Evolutionary conservation across 2,888 invertebrate genomes (phyloP).

Genomic region (Pristionchus exspectatus): DNA sequence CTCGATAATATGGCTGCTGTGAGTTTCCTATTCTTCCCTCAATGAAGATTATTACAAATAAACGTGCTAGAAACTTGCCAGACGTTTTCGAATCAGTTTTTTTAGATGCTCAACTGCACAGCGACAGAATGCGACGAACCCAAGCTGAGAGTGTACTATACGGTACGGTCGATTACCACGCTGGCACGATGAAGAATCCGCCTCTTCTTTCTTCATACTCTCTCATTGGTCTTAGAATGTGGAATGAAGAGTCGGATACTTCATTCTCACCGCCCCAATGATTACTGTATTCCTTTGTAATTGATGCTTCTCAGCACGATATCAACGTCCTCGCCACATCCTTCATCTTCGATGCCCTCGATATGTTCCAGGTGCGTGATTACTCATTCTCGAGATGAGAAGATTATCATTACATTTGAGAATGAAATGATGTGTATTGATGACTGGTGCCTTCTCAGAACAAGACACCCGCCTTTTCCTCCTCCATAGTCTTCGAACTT

Average conservation of each 20-base stretch:
- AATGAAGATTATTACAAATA: too few relatives aligned
- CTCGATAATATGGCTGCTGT: slow-evolving; percentile 44
- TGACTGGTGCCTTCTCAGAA: not conserved
- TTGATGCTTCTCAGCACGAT: slow-evolving; percentile 36
- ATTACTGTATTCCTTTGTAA: not conserved
- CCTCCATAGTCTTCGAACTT: slow-evolving; percentile 44
- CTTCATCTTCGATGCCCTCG: slow-evolving; percentile 22
- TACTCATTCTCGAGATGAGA: too few relatives aligned
- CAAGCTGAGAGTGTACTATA: slow-evolving; percentile 42
- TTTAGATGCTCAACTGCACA: slow-evolving; percentile 44
- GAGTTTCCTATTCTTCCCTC: not conserved
- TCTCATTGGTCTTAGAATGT: not conserved
- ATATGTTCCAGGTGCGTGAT: not conserved
- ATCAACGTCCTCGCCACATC: slow-evolving; percentile 33
- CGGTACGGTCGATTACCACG: not conserved
- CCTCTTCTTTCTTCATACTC: not conserved
- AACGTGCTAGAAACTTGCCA: not conserved
- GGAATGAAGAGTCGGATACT: too few relatives aligned
- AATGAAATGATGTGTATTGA: not conserved
- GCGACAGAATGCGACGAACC: slow-evolving; percentile 11
- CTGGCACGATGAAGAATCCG: not conserved
- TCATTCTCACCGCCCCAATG: not conserved
- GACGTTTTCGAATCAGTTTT: not conserved
- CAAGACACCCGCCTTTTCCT: slow-evolving; percentile 37
- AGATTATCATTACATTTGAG: not conserved